These are phyloP conservation scores for Dryobotodes eremita DNA, from an alignment of 2,888 invertebrate species.

Conservation along the genomic window DNA sequence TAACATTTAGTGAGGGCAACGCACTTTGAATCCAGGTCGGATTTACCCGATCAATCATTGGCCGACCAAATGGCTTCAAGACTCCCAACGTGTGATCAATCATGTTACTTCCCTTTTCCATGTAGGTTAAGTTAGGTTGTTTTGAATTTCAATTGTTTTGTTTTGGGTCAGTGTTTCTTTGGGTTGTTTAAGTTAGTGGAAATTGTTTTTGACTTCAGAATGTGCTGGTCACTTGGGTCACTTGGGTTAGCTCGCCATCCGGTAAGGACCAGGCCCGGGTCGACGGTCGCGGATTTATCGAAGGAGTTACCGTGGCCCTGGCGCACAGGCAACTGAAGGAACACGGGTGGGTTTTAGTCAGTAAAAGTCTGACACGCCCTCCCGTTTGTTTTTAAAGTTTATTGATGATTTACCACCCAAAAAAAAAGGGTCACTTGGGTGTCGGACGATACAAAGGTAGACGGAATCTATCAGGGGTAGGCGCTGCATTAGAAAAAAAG, in stretches of 20 bases:
- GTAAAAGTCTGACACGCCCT: too few relatives aligned
- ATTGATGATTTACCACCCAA: too few relatives aligned
- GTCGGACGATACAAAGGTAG: not conserved
- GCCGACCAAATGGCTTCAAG: slow-evolving; percentile 62
- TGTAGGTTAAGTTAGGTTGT: slow-evolving; percentile 61
- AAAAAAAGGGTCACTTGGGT: not conserved
- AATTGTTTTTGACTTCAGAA: slow-evolving; percentile 5
- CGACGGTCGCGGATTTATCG: too few relatives aligned
- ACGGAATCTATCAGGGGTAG: not conserved
- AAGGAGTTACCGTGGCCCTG: too few relatives aligned
- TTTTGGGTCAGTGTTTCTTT: slow-evolving; percentile 49
- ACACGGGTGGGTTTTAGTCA: too few relatives aligned
- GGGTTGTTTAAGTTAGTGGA: not conserved
- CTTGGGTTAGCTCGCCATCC: too few relatives aligned
- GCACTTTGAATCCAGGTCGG: slow-evolving; percentile 66
- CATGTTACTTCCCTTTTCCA: slow-evolving; percentile 66
- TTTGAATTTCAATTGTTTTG: slow-evolving; percentile 43
- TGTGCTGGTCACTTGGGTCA: not conserved
- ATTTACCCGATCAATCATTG: slow-evolving; percentile 73
- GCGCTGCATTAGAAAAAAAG: too few relatives aligned
- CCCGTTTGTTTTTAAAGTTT: too few relatives aligned
- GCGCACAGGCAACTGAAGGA: too few relatives aligned
- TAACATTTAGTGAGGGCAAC: slow-evolving; percentile 65
- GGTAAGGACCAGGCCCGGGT: too few relatives aligned
- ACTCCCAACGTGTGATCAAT: slow-evolving; percentile 70